Evolutionary conservation across 1,140 invertebrate species (phyloP), one percentile per base, ranked within the genome.

Genomic region (Aphidius ervi): DNA sequence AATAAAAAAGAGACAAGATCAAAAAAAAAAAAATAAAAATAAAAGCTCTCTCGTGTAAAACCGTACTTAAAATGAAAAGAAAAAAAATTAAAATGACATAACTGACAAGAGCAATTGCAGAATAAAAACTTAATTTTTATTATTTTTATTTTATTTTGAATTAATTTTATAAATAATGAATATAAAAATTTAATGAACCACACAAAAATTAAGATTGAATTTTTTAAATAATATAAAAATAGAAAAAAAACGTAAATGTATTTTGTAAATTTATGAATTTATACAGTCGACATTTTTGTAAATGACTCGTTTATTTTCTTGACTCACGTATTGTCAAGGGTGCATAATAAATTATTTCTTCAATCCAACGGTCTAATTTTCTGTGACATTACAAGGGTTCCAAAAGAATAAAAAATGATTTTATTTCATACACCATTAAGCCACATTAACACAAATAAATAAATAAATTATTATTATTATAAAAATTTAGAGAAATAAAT

Each of bases 261-360:
- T 37, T 41, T 58, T 50, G 55, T 43, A 46, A 59, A 62, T 70
- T 68, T 68, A 62, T 59, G 63, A 68, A 67, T 70, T 70, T 65
- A 64, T 70, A 61, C 65, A 59, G 46, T 41, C 41, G 59, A 67
- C 65, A 62, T 64, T 64, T 65, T 65, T 62, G 57, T 58, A 50
- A 64, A 70, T 66, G 63, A 65, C 23, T 31, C 23, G 23, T 31
- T 31, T 31, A 31, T 31, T 31, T 31, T 31, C 23, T 31, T 31
- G 23, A 31, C 62, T 56, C 59, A 50, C 49, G 52, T 43, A 54
- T 58, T 62, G 60, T 62, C 62, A 58, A 62, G 68, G 68, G 68
- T 69, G 68, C 68, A 69, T 69, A 66, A 65, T 61, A 68, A 69
- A 65, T 59, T 57, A 47, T 20, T 41, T n/a, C 23, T 31, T 31